A percentile compares a stretch with the other conserved stretches of the same genome.
Evolutionary conservation across 1,140 invertebrate species (phyloP).

Genomic region (Lethrus apterus): DNA sequence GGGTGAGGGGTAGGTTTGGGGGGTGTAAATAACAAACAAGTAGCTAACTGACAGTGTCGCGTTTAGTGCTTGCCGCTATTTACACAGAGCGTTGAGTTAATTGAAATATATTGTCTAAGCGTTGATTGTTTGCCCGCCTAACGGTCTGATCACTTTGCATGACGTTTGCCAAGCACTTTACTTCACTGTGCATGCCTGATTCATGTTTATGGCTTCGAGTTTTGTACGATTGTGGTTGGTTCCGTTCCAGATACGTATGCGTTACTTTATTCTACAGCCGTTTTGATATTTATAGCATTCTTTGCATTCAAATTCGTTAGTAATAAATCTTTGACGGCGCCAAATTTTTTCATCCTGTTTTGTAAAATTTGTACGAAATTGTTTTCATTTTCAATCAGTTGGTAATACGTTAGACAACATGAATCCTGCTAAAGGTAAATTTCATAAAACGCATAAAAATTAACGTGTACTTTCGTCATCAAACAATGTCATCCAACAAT

Average conservation of each 20-base stretch:
- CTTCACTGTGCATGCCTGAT: constrained; percentile 16
- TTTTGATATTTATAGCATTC: constrained; percentile 5
- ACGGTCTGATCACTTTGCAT: constrained; percentile 30
- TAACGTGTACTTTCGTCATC: too few species aligned
- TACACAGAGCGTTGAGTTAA: constrained; percentile 31
- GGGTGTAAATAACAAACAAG: constrained; percentile 40
- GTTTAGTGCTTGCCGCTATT: constrained; percentile 23
- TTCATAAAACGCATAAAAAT: too few species aligned
- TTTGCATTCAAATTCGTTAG: constrained; percentile 8
- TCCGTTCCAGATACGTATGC: constrained; percentile 1
- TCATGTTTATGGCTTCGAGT: constrained; percentile 26
- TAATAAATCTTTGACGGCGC: constrained; percentile 4
- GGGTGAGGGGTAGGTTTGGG: constrained; percentile 16
- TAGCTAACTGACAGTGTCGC: constrained; percentile 36
- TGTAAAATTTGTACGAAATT: too few species aligned
- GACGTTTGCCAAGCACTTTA: constrained; percentile 26
- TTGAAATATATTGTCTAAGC: constrained; percentile 39
- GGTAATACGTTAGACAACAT: too few species aligned
- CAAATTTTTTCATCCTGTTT: constrained; percentile 6
- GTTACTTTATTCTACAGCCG: constrained; percentile 4
- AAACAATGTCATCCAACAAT: too few species aligned
- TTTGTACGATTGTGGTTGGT: constrained; percentile 6
- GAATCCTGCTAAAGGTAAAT: too few species aligned
- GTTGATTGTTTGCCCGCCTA: constrained; percentile 34
- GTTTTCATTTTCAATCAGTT: too few species aligned